Percentiles rank a stretch among this genome's conserved stretches.
phyloP scores from a whole-genome alignment of 2,113 vertebrate genomes.

The Ivindomyrus marchei region DNA sequence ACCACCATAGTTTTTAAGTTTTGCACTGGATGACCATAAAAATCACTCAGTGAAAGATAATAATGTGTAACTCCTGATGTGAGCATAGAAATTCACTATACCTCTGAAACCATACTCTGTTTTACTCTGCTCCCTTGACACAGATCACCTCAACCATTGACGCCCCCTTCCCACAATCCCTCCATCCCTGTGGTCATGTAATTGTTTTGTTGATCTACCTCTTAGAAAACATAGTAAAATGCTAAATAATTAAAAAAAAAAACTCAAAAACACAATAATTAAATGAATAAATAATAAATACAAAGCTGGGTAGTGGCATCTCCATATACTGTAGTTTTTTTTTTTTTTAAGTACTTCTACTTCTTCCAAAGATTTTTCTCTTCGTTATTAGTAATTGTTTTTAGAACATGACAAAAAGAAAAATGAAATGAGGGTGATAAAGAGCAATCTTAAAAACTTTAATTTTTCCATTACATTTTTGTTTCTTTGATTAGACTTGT shows the following conservation, averaged over 20 bases:
- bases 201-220: constrained; percentile 94
- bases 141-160: neutral
- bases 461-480: constrained; percentile 48
- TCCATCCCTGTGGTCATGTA: constrained; percentile 53
- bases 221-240: constrained; percentile 74
- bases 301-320: constrained; percentile 76
- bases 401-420: constrained; percentile 50
- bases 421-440: constrained; percentile 41
- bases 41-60: neutral
- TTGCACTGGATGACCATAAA: constrained; percentile 2
- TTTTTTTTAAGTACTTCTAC: constrained; percentile 57
- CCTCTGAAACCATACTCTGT: neutral
- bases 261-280: constrained; percentile 32
- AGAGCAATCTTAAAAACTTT: constrained; percentile 43
- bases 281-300: constrained; percentile 62
- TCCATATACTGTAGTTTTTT: constrained; percentile 80
- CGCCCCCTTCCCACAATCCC: constrained; percentile 30
- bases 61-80: neutral
- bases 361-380: constrained; percentile 79
- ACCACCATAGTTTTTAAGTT: neutral
- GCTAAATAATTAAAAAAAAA: constrained; percentile 41
- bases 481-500: constrained; percentile 38
- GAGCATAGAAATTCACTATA: neutral
- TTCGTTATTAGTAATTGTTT: constrained; percentile 51
- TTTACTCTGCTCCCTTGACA: neutral